A percentile compares a stretch with the other conserved stretches of the same genome.
Conservation (phyloP, 2,888 invertebrate genomes). For the Didymodactylos carnosus region DNA sequence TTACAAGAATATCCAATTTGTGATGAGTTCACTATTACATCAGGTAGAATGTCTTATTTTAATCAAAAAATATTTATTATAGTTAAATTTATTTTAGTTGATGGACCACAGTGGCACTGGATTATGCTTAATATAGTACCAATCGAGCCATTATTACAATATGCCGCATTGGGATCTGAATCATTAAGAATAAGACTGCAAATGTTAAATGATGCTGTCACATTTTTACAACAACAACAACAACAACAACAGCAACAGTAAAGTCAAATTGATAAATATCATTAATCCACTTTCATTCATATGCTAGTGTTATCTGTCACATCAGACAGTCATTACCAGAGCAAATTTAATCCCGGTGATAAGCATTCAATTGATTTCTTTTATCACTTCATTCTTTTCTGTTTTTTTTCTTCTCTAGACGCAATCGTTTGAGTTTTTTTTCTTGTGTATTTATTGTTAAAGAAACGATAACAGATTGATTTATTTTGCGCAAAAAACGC, state of each 20-base stretch:
- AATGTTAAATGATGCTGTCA: neutral
- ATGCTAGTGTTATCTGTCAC: too few species aligned
- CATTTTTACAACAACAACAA: neutral
- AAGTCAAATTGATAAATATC: too few species aligned
- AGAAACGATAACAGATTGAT: too few species aligned
- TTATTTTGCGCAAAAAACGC: too few species aligned
- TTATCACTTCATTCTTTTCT: too few species aligned
- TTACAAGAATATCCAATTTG: neutral
- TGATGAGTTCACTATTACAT: neutral
- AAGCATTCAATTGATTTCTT: too few species aligned
- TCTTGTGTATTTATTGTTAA: too few species aligned
- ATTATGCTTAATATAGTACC: slow-evolving; percentile 71
- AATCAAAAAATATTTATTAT: neutral
- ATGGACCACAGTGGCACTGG: slow-evolving; percentile 77
- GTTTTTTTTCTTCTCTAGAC: too few species aligned
- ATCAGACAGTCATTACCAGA: too few species aligned
- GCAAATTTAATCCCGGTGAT: too few species aligned
- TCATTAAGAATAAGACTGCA: neutral
- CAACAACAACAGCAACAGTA: neutral
- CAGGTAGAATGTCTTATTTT: neutral
- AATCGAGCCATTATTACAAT: slow-evolving; percentile 53
- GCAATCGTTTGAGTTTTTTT: too few species aligned
- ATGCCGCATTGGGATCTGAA: slow-evolving; percentile 24
- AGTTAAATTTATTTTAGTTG: neutral
- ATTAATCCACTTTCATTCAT: too few species aligned